Evolutionary conservation across 2,888 invertebrate genomes (phyloP).

Genomic region (Nematopogon swammerdamellus): DNA sequence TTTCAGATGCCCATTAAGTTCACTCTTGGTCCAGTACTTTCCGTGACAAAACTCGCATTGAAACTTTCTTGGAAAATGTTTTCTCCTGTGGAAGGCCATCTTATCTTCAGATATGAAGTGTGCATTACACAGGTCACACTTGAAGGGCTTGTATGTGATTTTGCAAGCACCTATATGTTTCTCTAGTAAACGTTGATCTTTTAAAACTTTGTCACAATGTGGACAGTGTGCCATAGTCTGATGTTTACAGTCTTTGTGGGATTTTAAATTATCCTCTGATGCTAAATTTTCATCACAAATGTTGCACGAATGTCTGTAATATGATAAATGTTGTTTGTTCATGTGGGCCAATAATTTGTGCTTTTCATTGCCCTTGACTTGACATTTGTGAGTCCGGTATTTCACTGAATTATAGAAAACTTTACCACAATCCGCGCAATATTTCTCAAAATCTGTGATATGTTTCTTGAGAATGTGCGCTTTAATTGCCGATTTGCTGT

Average conservation of each 20-base stretch:
- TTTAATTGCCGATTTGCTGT: background rate
- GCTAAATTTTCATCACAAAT: background rate
- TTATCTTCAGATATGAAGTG: background rate
- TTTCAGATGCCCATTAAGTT: background rate
- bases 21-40: background rate
- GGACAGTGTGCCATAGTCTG: background rate
- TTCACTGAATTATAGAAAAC: no score
- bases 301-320: background rate
- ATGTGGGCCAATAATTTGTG: no score
- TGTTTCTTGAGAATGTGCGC: background rate
- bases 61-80: background rate
- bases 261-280: background rate
- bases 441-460: background rate
- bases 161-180: background rate
- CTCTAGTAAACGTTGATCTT: background rate
- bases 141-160: background rate
- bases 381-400: no score
- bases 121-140: background rate
- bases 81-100: background rate
- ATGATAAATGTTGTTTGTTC: background rate
- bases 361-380: no score
- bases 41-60: background rate
- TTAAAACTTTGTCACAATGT: background rate
- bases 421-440: no score
- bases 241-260: background rate